phyloP scores from a whole-genome alignment of 2,113 vertebrate genomes.

The Ondatra zibethicus region DNA sequence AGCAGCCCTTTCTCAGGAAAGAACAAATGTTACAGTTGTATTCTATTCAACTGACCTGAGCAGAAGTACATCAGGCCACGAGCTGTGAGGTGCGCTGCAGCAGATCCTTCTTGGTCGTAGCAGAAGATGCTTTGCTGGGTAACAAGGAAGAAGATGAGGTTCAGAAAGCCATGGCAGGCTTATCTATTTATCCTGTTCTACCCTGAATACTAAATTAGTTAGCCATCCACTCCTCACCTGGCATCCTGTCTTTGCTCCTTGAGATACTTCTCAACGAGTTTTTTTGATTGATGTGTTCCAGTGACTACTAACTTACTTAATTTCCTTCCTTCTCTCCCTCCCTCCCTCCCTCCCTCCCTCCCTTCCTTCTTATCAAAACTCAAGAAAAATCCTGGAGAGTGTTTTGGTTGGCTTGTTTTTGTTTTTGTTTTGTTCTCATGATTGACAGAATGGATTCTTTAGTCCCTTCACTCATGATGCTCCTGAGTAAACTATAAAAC shows the following conservation, averaged over 20 bases:
- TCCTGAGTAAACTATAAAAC: neutral
- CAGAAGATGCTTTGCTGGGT: neutral
- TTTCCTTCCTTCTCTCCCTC: fast-evolving
- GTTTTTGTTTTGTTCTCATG: neutral
- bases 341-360: neutral
- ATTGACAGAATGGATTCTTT: neutral
- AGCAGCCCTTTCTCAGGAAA: neutral
- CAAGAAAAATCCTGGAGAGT: neutral
- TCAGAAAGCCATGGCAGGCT: neutral
- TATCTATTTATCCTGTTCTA: neutral
- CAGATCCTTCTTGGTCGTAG: neutral
- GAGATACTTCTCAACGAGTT: neutral
- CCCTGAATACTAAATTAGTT: neutral
- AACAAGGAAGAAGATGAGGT: neutral
- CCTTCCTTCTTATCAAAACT: neutral
- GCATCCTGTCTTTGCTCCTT: neutral
- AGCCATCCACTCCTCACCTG: neutral
- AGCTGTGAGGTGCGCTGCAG: neutral
- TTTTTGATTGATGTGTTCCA: neutral
- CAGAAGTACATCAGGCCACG: neutral
- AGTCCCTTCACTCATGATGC: neutral
- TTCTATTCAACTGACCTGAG: neutral
- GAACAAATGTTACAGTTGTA: neutral
- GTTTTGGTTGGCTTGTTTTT: neutral
- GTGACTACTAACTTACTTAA: neutral